These are phyloP conservation scores for Puntigrus tetrazona DNA, from an alignment of 2,113 vertebrate species.

Conservation along the genomic window DNA sequence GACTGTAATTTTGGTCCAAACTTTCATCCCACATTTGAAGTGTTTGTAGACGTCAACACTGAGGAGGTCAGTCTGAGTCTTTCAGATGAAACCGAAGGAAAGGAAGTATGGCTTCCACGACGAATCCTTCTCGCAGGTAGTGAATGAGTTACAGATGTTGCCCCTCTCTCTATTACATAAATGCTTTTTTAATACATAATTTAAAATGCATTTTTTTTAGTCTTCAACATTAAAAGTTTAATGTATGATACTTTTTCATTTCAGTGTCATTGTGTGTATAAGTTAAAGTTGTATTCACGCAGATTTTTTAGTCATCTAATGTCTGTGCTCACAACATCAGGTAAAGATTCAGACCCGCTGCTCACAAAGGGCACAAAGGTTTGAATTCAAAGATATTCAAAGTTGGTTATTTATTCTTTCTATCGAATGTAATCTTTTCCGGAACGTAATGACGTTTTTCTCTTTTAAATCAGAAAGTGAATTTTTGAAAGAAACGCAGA, in stretches of 20 bases:
- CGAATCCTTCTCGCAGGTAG: constrained; percentile 33
- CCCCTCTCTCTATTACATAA: too few relatives aligned
- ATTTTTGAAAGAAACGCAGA: constrained; percentile 26
- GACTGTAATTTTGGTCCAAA: constrained; percentile 30
- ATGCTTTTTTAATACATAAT: too few relatives aligned
- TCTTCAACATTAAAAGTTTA: too few relatives aligned
- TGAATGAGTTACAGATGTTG: background rate
- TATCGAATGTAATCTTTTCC: too few relatives aligned
- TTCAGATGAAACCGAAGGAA: background rate
- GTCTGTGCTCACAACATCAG: background rate
- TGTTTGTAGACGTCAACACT: background rate
- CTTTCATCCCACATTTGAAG: constrained; percentile 16
- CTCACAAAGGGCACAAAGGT: background rate
- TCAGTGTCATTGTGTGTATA: too few relatives aligned
- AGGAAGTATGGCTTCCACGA: constrained; percentile 29
- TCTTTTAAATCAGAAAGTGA: background rate
- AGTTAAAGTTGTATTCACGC: too few relatives aligned
- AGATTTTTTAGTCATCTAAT: too few relatives aligned
- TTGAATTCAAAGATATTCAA: background rate
- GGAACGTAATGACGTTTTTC: background rate
- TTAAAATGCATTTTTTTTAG: too few relatives aligned
- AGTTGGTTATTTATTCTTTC: too few relatives aligned
- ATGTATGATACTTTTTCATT: too few relatives aligned
- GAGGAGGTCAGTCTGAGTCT: constrained; percentile 5
- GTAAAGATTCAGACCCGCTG: background rate